These are phyloP conservation scores for Beroe ovata DNA, from an alignment of 37 sponge, comb jelly and placozoan genomes.

Conservation along the genomic window DNA sequence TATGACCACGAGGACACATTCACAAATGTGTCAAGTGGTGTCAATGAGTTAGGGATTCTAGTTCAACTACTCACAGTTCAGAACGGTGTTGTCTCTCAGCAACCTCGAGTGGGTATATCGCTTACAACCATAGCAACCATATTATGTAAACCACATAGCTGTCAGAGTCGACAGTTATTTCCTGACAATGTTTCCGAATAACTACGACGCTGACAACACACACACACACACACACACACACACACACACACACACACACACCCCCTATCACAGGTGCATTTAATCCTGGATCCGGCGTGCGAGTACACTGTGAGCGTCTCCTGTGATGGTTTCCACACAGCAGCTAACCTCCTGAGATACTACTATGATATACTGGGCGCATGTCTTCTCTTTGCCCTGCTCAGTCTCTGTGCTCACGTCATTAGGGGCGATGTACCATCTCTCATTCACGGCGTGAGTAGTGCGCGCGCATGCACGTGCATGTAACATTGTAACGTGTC, in stretches of 20 bases:
- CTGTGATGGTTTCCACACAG: neutral
- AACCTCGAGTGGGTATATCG: neutral
- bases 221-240: neutral
- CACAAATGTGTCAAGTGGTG: neutral
- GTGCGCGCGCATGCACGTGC: too few relatives aligned
- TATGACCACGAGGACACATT: neutral
- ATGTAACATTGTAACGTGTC: too few relatives aligned
- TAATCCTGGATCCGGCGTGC: constrained; percentile 42
- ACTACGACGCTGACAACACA: neutral
- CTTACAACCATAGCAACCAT: too few relatives aligned
- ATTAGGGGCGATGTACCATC: neutral
- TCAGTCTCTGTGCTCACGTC: neutral
- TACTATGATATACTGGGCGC: neutral
- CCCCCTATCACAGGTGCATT: neutral
- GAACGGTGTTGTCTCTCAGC: neutral
- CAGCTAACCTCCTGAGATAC: constrained; percentile 21
- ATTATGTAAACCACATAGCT: too few relatives aligned
- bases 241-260: neutral
- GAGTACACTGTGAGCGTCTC: neutral
- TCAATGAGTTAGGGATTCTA: neutral
- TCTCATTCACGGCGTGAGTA: constrained; percentile 3
- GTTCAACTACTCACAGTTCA: constrained; percentile 6
- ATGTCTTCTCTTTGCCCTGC: neutral
- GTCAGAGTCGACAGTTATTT: too few relatives aligned
- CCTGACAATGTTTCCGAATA: too few relatives aligned